A percentile compares a stretch with the other conserved stretches of the same genome.
phyloP scores from a whole-genome alignment of 1,140 invertebrate species.

The Pseudomyrmex cubaensis region DNA sequence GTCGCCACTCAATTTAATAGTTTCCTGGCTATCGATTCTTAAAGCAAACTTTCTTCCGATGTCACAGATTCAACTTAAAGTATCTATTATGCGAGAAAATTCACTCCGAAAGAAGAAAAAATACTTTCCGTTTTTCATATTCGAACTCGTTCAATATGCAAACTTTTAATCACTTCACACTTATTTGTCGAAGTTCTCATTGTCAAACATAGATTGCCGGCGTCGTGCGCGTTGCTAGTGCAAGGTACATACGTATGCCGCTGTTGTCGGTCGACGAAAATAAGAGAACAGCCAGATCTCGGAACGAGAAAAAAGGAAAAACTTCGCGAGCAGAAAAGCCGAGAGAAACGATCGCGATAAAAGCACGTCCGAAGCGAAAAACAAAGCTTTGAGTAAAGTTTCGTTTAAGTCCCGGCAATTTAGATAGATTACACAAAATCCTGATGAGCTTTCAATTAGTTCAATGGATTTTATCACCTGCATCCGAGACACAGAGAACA shows the following conservation, averaged over 20 bases:
- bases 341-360: neutral
- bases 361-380: neutral
- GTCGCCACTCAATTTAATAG: neutral
- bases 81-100: neutral
- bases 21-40: neutral
- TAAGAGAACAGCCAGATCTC: neutral
- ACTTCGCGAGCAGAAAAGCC: neutral
- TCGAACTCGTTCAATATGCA: slow-evolving; percentile 10
- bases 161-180: slow-evolving; percentile 41
- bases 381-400: slow-evolving; percentile 20
- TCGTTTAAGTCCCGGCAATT: slow-evolving; percentile 20
- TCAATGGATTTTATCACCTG: slow-evolving; percentile 6
- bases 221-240: no score
- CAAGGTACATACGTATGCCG: neutral
- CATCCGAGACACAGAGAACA: neutral
- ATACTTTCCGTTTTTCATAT: neutral
- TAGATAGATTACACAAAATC: slow-evolving; percentile 18
- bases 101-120: neutral
- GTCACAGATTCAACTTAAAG: neutral
- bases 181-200: slow-evolving; percentile 42
- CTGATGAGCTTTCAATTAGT: slow-evolving; percentile 48
- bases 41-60: neutral
- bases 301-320: slow-evolving; percentile 17
- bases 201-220: slow-evolving; percentile 20
- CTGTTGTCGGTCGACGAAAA: neutral